Evolutionary conservation across 35 echinoderm and acorn worm species (phyloP), one percentile per base, ranked within the genome.

Genomic region (Hemicentrotus pulcherrimus): DNA sequence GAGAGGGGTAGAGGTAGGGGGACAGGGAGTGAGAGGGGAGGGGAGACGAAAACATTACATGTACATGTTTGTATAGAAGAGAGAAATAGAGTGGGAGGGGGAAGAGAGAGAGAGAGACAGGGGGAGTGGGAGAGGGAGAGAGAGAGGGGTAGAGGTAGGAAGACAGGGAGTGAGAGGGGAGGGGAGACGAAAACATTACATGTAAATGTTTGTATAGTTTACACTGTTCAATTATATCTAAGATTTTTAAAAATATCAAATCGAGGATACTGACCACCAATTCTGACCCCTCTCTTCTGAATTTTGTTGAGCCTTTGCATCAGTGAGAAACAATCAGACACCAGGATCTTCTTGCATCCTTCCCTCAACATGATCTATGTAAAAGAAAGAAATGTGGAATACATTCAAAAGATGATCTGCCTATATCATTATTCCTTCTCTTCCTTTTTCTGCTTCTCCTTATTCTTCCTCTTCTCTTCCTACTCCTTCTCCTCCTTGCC

Each of bases 281-380:
- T 94, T 61, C 96, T 95, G 46, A 97, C 94, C 9, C 97, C 98
- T 47, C 94, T 91, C 91, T 95, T 97, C 90, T 99, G 98, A 31
- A 97, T 97, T 61, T 95, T 97, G 95, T 99, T 99, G 2, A 99
- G 94, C 46, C 96, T 94, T 32, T 99, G 95, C 97, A 99, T 92
- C 88, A 99, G 86, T 46, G 98, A 95, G 86, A 99, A 99, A 86
- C 98, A 99, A 95, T 97, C 98, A 31, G 98, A 99, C 5, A 99
- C 98, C 48, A 99, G 91, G 30, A 99, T 99, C 86, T 97, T 97
- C 96, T 99, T 99, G 52, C 98, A 99, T 22, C 98, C 98, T 47
- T 99, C 98, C 47, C 98, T 92, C 70, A 99, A 86, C 24, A 97
- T 97, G 48, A 99, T 99, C 98, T 99, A 88, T 11, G 91, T 55